phyloP scores from a whole-genome alignment of 2,888 invertebrate species.

The Atethmia centrago region DNA sequence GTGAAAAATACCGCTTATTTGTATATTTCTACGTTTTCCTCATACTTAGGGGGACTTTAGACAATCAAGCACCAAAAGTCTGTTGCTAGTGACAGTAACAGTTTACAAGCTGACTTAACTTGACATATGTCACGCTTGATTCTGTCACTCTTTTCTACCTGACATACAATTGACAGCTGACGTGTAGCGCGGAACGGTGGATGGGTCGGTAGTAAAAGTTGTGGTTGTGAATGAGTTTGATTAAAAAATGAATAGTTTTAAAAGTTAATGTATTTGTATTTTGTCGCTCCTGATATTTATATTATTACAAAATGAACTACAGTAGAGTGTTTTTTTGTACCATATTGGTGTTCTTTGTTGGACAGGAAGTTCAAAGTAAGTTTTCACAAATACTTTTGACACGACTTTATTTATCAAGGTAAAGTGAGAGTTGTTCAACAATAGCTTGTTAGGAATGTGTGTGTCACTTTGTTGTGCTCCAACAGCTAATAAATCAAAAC shows the following conservation, averaged over 20 bases:
- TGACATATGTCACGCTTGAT: neutral
- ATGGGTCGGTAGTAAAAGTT: slow-evolving; percentile 22
- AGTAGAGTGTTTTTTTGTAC: slow-evolving; percentile 69
- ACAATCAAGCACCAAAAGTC: neutral
- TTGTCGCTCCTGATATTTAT: slow-evolving; percentile 41
- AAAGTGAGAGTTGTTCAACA: slow-evolving; percentile 84
- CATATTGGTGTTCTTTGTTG: slow-evolving; percentile 70
- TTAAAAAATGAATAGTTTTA: slow-evolving; percentile 72
- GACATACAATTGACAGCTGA: slow-evolving; percentile 30
- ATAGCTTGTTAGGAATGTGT: slow-evolving; percentile 41
- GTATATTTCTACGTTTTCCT: neutral
- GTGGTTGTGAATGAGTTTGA: slow-evolving; percentile 19
- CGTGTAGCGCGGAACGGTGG: slow-evolving; percentile 21
- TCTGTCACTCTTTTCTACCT: neutral
- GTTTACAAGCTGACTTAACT: neutral
- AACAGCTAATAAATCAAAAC: slow-evolving; percentile 10
- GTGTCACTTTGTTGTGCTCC: slow-evolving; percentile 15
- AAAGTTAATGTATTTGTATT: slow-evolving; percentile 64
- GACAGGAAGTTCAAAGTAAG: slow-evolving; percentile 83
- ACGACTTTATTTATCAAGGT: slow-evolving; percentile 83
- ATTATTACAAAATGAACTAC: slow-evolving; percentile 75
- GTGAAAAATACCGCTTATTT: slow-evolving; percentile 5
- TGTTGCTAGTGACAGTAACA: neutral
- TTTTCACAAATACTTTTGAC: slow-evolving; percentile 71
- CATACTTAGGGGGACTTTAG: neutral